A percentile compares a stretch with the other conserved stretches of the same genome.
phyloP scores from a whole-genome alignment of 2,113 vertebrate genomes.

The Acanthochromis polyacanthus region DNA sequence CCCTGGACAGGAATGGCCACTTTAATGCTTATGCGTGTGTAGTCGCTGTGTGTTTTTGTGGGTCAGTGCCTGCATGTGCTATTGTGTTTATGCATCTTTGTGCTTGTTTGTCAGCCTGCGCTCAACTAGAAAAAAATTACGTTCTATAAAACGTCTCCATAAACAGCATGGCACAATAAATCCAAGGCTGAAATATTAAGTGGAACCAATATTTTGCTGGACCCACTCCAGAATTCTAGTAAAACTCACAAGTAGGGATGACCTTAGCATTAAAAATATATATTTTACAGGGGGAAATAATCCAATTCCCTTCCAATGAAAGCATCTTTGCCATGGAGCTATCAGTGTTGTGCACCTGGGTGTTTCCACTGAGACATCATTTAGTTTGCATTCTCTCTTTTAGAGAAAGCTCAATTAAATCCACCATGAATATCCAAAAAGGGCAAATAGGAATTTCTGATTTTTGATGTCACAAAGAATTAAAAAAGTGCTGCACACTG shows the following conservation, averaged over 20 bases:
- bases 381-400: conserved; percentile 49
- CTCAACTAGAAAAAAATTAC: conserved; percentile 48
- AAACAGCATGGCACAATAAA: conserved; percentile 65
- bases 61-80: background rate
- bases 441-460: conserved; percentile 38
- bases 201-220: conserved; percentile 68
- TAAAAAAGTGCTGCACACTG: conserved; percentile 39
- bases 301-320: conserved; percentile 63
- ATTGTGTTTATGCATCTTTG: conserved; percentile 33
- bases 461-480: conserved; percentile 36
- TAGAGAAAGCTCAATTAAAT: conserved; percentile 45
- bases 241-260: conserved; percentile 66
- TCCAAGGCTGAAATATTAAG: conserved; percentile 67
- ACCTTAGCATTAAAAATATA: conserved; percentile 69
- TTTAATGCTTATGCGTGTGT: conserved; percentile 47
- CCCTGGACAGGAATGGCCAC: conserved; percentile 40
- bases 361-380: conserved; percentile 62
- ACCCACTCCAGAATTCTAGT: conserved; percentile 58
- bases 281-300: conserved; percentile 69
- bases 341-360: conserved; percentile 58
- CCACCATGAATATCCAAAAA: conserved; percentile 36
- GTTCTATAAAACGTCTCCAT: conserved; percentile 65
- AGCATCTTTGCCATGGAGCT: conserved; percentile 60
- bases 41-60: conserved; percentile 24
- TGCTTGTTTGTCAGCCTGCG: conserved; percentile 48